phyloP scores from a whole-genome alignment of 2,113 vertebrate genomes.

The Trogon surrucura region DNA sequence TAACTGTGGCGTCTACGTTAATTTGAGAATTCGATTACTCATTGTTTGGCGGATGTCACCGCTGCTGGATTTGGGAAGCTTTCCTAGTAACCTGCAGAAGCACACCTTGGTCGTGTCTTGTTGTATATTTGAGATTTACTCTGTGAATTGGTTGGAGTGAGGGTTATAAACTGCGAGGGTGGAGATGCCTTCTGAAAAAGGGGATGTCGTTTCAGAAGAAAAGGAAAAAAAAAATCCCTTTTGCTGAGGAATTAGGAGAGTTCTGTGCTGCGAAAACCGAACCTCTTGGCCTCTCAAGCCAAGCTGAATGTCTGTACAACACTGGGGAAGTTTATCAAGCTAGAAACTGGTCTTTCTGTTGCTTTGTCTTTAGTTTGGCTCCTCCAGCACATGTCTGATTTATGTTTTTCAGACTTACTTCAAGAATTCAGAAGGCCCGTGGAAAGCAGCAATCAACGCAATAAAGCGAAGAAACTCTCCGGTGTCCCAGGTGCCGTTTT shows the following conservation, averaged over 20 bases:
- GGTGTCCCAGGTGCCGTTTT: background rate
- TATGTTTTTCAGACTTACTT: slow-evolving; percentile 81
- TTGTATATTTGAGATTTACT: background rate
- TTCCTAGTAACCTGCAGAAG: background rate
- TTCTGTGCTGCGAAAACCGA: background rate
- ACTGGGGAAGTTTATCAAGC: background rate
- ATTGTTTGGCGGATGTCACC: background rate
- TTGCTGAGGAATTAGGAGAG: background rate
- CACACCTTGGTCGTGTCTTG: background rate
- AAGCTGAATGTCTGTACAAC: background rate
- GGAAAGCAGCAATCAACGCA: slow-evolving; percentile 79
- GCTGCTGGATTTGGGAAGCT: background rate
- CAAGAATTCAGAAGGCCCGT: slow-evolving; percentile 80
- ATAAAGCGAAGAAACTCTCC: slow-evolving; percentile 74
- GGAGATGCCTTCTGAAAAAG: background rate
- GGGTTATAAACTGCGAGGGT: background rate
- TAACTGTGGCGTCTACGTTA: background rate
- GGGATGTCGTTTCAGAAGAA: background rate
- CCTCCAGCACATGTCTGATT: background rate
- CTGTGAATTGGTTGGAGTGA: background rate
- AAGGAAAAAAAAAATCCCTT: background rate
- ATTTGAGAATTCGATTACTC: background rate
- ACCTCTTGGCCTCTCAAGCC: background rate
- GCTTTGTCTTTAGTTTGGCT: background rate
- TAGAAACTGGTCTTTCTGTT: background rate